Evolutionary conservation across 2,888 invertebrate species (phyloP), one percentile per base, ranked within the genome.

Genomic region (Norana najaformis): DNA sequence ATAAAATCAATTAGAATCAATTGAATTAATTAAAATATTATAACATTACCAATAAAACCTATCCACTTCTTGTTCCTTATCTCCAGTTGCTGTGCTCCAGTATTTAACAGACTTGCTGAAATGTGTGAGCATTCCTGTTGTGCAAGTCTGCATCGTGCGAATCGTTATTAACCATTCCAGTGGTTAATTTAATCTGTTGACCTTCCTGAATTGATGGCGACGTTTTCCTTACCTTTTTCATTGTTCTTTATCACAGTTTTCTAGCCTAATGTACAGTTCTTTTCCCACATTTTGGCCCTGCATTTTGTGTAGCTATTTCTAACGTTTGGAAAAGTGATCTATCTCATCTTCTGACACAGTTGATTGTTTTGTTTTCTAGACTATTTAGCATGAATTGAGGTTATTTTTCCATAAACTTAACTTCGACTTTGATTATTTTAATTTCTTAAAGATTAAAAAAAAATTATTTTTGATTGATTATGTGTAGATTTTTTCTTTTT

Each of bases 121-220:
- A 69, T 69, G 69, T 69, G 69, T 69, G 69, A 69, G 69, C 69
- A 69, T 69, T 69, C 30, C 69, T 47, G 47, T 47, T 47, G 47
- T 47, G 47, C 47, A 47, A 47, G 47, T 47, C 47, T 69, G 69
- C n/a, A 69, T 30, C 69, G 13, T 69, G 30, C 8, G 69, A 30
- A n/a, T 69, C 69, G n/a, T 69, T 69, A 69, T 69, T 69, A 69
- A 69, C 69, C 69, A 69, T 69, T 69, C 30, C 85, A 85, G 35
- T n/a, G 37, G 85, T 37, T 85, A 85, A 85, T 85, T 85, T 85
- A 36, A 85, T 85, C 85, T 85, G 35, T 35, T 85, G 85, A 85
- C 85, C 85, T 85, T 37, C 85, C 37, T 35, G 23, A 85, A 85
- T 35, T 37, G 37, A 85, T 85, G 35, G 36, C 37, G 37, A 37